phyloP scores from a whole-genome alignment of 2,797 vertebrate species.

The Novumbra hubbsi region DNA sequence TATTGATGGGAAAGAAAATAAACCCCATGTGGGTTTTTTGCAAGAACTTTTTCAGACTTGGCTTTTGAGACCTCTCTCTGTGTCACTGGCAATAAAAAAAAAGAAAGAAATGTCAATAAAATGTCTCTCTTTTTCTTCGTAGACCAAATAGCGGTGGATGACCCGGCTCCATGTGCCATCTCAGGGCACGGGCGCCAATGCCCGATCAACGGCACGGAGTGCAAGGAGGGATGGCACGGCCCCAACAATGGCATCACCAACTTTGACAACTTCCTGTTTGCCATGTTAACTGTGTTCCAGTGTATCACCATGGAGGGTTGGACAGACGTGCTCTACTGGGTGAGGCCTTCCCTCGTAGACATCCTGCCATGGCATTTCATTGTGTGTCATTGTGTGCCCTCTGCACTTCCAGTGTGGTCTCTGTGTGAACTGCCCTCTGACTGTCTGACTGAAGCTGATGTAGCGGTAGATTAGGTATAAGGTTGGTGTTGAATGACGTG shows the following conservation, averaged over 20 bases:
- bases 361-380: background rate
- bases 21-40: no score
- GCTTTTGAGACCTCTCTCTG: no score
- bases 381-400: background rate
- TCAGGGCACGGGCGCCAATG: constrained; percentile 95
- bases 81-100: no score
- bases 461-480: constrained; percentile 42
- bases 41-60: no score
- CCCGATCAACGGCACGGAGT: constrained; percentile 87
- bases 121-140: background rate
- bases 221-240: constrained; percentile 93
- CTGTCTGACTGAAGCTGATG: constrained; percentile 23
- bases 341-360: constrained; percentile 65
- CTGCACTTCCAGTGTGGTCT: background rate
- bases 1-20: no score
- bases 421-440: constrained; percentile 29
- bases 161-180: constrained; percentile 94
- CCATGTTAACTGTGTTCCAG: constrained; percentile 98
- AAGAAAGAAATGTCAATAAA: no score
- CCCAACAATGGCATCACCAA: constrained; percentile 98
- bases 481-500: constrained; percentile 48
- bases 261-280: constrained; percentile 98
- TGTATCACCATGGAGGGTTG: constrained; percentile 99
- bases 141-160: constrained; percentile 89
- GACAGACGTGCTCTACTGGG: constrained; percentile 99